phyloP scores from a whole-genome alignment of 2,113 vertebrate species.

The Serinus canaria region DNA sequence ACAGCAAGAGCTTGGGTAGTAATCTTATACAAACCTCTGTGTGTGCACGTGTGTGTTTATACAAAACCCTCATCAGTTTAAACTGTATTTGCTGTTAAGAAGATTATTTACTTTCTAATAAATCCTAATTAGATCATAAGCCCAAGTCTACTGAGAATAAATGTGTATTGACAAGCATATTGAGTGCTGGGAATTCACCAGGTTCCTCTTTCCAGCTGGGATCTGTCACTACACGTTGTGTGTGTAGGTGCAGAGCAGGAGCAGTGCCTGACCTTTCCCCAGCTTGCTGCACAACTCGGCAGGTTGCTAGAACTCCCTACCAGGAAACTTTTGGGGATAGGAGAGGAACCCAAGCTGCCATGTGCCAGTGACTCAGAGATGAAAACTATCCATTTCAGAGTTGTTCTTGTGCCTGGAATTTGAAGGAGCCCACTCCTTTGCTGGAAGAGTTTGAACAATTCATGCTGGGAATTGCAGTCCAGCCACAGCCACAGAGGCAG shows the following conservation, averaged over 20 bases:
- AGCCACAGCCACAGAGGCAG: neutral
- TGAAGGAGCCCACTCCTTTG: neutral
- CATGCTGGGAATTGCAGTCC: neutral
- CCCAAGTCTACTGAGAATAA: neutral
- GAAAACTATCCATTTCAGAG: neutral
- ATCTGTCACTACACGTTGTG: neutral
- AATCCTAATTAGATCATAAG: slow-evolving; percentile 1
- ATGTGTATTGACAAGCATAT: slow-evolving; percentile 17
- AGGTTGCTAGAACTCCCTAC: neutral
- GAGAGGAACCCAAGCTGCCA: neutral
- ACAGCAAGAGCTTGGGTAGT: neutral
- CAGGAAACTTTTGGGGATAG: neutral
- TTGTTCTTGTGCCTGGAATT: neutral
- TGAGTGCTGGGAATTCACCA: neutral
- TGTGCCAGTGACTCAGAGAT: neutral
- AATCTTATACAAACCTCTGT: neutral
- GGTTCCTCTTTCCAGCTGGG: neutral
- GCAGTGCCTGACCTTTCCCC: neutral
- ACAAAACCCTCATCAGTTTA: neutral
- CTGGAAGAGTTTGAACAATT: neutral
- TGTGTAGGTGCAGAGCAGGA: neutral
- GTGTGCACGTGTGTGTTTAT: neutral
- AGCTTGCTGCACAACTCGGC: neutral
- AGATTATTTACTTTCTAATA: neutral
- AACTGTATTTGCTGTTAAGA: neutral